These are phyloP conservation scores for Mechanitis mazaeus DNA, from an alignment of 2,888 invertebrate genomes.

Conservation along the genomic window DNA sequence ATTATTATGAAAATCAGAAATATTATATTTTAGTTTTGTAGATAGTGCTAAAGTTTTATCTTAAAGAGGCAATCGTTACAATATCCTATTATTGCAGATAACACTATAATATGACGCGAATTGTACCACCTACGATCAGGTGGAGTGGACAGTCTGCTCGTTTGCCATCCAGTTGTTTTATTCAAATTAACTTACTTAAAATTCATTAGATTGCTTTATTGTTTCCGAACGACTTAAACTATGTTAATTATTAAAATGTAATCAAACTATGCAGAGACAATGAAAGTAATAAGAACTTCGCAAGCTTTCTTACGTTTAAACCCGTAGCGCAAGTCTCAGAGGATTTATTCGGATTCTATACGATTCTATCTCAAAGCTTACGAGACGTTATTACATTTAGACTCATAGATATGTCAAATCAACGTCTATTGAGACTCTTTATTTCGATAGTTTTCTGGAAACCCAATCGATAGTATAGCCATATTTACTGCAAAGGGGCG, in stretches of 20 bases:
- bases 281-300: slow-evolving; percentile 40
- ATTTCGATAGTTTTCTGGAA: slow-evolving; percentile 34
- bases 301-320: slow-evolving; percentile 46
- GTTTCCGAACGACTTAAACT: not conserved
- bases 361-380: slow-evolving; percentile 33
- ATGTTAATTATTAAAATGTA: slow-evolving; percentile 1
- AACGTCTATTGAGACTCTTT: slow-evolving; percentile 36
- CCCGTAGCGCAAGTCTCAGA: slow-evolving; percentile 42
- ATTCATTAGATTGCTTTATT: no score
- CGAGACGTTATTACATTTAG: slow-evolving; percentile 36
- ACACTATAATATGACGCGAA: no score
- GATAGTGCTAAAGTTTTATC: no score
- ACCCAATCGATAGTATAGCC: slow-evolving; percentile 27
- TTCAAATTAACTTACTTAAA: no score
- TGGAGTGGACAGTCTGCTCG: no score
- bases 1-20: no score
- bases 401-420: slow-evolving; percentile 39
- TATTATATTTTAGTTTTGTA: no score
- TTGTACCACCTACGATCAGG: no score
- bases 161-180: no score
- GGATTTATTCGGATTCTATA: slow-evolving; percentile 50
- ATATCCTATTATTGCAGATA: no score
- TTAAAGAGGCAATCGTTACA: no score
- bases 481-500: slow-evolving; percentile 29
- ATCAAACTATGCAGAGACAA: slow-evolving; percentile 15